Conservation (phyloP, 2,797 vertebrate genomes). For the Sebastes diaconus region DNA sequence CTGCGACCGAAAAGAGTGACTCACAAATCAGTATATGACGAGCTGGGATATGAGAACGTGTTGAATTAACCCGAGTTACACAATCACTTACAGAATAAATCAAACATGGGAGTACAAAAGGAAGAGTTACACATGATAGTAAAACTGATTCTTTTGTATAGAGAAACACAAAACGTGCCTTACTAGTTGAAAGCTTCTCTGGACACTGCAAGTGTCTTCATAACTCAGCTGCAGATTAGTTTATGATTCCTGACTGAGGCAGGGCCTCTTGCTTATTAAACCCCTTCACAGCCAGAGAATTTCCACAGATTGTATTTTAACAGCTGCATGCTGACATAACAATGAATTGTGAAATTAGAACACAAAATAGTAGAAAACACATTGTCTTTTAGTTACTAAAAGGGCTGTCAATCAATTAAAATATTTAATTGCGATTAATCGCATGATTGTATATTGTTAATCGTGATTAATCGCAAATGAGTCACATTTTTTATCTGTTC, state of each 20-base stretch:
- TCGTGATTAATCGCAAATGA: no score
- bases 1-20: no score
- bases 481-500: no score
- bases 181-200: neutral
- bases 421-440: no score
- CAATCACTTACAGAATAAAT: neutral
- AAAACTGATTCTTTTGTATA: neutral
- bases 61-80: neutral
- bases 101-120: neutral
- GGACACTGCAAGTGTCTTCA: neutral
- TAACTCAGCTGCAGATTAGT: neutral
- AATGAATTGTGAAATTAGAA: neutral
- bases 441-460: no score
- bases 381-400: neutral
- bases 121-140: neutral
- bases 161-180: neutral
- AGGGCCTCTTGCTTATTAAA: slow-evolving; percentile 46
- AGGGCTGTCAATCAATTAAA: no score
- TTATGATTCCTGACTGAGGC: neutral
- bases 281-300: slow-evolving; percentile 6
- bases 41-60: no score
- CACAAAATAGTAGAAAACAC: neutral
- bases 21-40: no score
- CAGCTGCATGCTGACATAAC: neutral
- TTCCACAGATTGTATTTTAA: neutral